phyloP scores from a whole-genome alignment of 2,113 vertebrate genomes.

The Cercocebus atys region DNA sequence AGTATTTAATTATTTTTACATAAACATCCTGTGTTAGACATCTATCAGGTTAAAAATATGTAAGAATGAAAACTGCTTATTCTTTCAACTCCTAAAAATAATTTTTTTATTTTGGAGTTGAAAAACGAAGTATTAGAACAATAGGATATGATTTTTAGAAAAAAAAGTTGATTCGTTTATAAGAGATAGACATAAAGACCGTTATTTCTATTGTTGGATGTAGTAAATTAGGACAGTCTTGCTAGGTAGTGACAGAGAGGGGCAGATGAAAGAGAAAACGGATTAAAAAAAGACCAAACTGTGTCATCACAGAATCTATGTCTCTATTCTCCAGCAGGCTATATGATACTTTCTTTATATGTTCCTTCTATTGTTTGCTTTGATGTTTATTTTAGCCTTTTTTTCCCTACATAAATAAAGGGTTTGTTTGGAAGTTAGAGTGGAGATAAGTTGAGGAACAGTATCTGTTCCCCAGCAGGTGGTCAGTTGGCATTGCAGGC shows the following conservation, averaged over 20 bases:
- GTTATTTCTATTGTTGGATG: slow-evolving; percentile 43
- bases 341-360: neutral
- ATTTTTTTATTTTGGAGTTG: slow-evolving; percentile 29
- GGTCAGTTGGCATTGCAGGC: neutral
- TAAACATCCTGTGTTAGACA: neutral
- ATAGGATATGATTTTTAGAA: slow-evolving; percentile 26
- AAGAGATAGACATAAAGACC: slow-evolving; percentile 18
- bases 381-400: slow-evolving; percentile 53
- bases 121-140: neutral
- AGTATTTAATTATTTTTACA: slow-evolving; percentile 9
- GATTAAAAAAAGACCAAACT: slow-evolving; percentile 36
- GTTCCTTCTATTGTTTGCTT: slow-evolving; percentile 1
- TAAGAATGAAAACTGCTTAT: neutral
- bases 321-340: neutral
- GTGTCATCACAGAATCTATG: neutral
- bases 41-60: neutral
- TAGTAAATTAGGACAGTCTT: slow-evolving; percentile 56
- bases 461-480: neutral
- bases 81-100: neutral
- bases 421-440: neutral
- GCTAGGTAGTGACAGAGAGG: slow-evolving; percentile 55
- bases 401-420: neutral
- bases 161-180: slow-evolving; percentile 42
- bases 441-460: neutral
- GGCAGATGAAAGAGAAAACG: slow-evolving; percentile 22